Evolutionary conservation across 2,888 invertebrate species (phyloP).

Genomic region (Amphipoea lucens): DNA sequence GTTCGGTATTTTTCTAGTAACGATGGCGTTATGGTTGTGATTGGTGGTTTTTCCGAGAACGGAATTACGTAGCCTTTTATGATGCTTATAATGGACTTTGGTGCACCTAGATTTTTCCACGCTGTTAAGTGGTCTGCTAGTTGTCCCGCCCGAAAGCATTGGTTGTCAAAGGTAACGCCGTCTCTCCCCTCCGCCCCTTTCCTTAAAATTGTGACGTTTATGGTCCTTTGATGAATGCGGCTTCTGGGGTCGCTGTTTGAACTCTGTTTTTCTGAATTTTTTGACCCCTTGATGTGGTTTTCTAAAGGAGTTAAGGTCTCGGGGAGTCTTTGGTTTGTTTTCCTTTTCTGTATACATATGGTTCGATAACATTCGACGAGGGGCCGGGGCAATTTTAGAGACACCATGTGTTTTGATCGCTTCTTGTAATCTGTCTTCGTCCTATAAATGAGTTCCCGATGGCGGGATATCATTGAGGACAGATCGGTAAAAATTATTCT

Average conservation of each 20-base stretch:
- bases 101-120: conserved; percentile 6
- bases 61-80: conserved; percentile 2
- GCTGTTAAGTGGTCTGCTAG: neutral
- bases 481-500: neutral
- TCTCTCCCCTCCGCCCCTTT: no score
- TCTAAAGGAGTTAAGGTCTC: neutral
- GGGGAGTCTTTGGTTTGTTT: neutral
- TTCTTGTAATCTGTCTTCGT: neutral
- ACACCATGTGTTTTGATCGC: neutral
- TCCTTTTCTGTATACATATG: no score
- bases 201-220: no score
- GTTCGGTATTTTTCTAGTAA: conserved; percentile 4
- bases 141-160: no score
- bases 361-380: no score
- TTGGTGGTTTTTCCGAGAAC: neutral
- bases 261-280: neutral
- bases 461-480: no score
- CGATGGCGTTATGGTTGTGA: neutral
- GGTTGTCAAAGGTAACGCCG: no score
- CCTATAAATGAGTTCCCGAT: no score
- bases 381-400: no score
- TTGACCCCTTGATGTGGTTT: no score
- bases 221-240: no score
- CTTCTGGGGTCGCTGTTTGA: neutral
- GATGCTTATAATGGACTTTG: neutral